Conservation (phyloP, 2,888 invertebrate species). For the Campoletis raptor region DNA sequence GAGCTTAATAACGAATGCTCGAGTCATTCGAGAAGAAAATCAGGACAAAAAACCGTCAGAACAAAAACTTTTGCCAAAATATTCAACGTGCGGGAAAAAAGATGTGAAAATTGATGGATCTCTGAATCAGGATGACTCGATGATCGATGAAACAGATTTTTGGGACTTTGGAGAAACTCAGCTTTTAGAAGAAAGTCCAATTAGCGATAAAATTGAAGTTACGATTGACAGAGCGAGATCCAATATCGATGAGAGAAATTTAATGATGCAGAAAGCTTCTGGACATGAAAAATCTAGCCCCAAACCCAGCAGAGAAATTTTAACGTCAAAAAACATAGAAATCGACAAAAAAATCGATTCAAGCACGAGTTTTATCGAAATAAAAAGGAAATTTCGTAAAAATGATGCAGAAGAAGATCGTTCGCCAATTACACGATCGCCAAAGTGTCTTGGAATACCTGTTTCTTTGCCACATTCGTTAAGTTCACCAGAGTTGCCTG, state of each 20-base stretch:
- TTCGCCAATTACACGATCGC: slow-evolving; percentile 49
- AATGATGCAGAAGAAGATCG: slow-evolving; percentile 7
- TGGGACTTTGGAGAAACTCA: slow-evolving; percentile 52
- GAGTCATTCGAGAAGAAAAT: not conserved
- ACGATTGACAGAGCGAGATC: not conserved
- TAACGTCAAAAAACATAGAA: not conserved
- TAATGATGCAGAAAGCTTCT: not conserved
- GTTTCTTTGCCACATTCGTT: slow-evolving; percentile 79
- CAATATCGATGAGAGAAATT: not conserved
- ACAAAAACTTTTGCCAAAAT: not conserved
- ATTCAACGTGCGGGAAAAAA: not conserved
- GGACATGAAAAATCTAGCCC: not conserved
- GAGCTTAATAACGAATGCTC: not conserved
- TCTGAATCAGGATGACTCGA: not conserved
- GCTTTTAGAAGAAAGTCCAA: slow-evolving; percentile 36
- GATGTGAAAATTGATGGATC: not conserved
- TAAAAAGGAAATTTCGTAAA: not conserved
- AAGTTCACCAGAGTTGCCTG: slow-evolving; percentile 82
- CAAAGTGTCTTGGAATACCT: slow-evolving; percentile 73
- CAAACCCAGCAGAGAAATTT: not conserved
- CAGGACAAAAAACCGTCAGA: not conserved
- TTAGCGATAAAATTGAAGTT: not conserved
- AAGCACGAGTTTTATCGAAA: not conserved
- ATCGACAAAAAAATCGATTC: not conserved
- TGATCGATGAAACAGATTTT: slow-evolving; percentile 26